Evolutionary conservation across 2,888 invertebrate genomes (phyloP).

Genomic region (Ochropacha duplaris): DNA sequence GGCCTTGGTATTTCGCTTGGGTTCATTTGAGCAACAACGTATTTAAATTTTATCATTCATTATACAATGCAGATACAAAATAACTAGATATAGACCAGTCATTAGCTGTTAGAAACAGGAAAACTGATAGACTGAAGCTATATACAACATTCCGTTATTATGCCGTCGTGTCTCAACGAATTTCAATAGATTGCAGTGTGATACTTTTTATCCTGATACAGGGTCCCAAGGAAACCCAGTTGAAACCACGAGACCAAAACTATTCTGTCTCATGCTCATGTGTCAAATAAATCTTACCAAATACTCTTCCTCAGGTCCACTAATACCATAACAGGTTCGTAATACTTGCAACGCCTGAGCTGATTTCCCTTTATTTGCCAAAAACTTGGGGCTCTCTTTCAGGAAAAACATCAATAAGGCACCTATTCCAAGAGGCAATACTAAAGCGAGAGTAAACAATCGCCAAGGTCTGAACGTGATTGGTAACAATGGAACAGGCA

Average conservation of each 20-base stretch:
- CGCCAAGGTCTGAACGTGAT: constrained; percentile 86
- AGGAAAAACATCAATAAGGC: constrained; percentile 75
- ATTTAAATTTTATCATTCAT: background rate
- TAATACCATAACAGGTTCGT: constrained; percentile 21
- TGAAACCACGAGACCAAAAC: no score
- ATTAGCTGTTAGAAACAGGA: no score
- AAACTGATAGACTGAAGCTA: no score
- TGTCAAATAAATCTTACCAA: constrained; percentile 9
- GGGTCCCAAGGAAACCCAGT: no score
- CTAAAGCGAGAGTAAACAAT: constrained; percentile 75
- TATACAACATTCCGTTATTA: no score
- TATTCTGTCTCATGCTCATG: background rate
- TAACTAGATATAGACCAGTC: no score
- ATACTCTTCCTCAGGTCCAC: constrained; percentile 12
- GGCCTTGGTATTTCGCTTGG: background rate
- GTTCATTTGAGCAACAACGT: background rate
- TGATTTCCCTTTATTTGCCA: constrained; percentile 80
- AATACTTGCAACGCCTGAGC: constrained; percentile 71
- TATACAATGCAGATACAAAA: background rate
- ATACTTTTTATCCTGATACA: no score
- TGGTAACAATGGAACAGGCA: constrained; percentile 49
- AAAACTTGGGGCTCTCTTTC: constrained; percentile 89
- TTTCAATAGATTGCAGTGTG: no score
- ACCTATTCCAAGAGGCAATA: constrained; percentile 55
- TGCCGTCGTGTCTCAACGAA: no score